These are phyloP conservation scores for Colaptes auratus DNA, from an alignment of 2,113 vertebrate species.

Conservation along the genomic window DNA sequence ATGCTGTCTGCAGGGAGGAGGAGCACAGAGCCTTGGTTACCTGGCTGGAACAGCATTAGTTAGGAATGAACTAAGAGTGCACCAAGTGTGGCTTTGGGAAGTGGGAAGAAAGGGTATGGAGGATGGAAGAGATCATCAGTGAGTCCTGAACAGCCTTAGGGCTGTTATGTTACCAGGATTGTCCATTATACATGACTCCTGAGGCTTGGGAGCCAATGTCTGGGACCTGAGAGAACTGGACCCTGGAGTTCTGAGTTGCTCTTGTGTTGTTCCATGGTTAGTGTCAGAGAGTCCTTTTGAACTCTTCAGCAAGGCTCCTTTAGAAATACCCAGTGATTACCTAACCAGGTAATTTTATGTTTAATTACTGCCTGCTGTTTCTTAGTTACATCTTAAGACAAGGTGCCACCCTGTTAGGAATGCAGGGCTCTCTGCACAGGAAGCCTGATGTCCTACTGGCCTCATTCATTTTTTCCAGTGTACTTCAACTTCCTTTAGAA, in stretches of 20 bases:
- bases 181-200: neutral
- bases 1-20: neutral
- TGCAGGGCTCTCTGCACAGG: neutral
- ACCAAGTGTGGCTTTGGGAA: neutral
- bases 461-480: neutral
- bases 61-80: neutral
- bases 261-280: neutral
- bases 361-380: neutral
- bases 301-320: neutral
- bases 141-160: neutral
- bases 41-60: neutral
- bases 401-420: neutral
- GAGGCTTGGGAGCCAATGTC: neutral
- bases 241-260: neutral
- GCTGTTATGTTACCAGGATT: rapidly evolving
- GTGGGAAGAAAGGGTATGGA: too few species aligned
- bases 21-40: neutral
- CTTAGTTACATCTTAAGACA: neutral
- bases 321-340: neutral
- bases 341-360: neutral
- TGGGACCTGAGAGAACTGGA: neutral
- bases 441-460: neutral
- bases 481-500: neutral
- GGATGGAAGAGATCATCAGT: neutral
- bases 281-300: neutral